Percentiles rank a stretch among this genome's conserved stretches.
phyloP scores from a whole-genome alignment of 2,888 invertebrate genomes.

The Escarpia spicata region DNA sequence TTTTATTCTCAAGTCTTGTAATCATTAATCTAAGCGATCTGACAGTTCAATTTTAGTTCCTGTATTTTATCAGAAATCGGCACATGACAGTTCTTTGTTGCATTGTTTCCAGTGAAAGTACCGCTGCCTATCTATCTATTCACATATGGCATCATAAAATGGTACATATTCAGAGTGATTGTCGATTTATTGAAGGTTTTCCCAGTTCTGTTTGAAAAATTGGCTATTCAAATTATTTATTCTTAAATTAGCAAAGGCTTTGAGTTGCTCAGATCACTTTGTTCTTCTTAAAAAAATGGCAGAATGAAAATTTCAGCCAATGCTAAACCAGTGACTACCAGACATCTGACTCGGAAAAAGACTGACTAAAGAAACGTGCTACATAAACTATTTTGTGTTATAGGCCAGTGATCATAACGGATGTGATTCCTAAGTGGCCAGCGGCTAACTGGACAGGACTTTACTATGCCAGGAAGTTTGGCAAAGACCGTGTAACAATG shows the following conservation, averaged over 20 bases:
- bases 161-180: neutral
- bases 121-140: no score
- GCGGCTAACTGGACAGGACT: conserved; percentile 60
- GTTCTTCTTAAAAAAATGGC: neutral
- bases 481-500: conserved; percentile 53
- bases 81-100: neutral
- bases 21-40: neutral
- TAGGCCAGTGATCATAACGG: conserved; percentile 62
- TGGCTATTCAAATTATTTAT: neutral
- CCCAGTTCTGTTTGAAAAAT: neutral
- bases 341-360: neutral
- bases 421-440: conserved; percentile 57
- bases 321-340: neutral
- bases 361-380: neutral
- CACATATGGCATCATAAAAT: no score
- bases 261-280: neutral
- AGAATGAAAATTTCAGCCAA: neutral
- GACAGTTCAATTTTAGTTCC: neutral
- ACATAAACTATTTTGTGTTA: neutral
- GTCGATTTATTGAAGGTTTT: neutral
- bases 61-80: neutral
- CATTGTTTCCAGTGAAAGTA: no score
- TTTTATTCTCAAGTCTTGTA: neutral
- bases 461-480: conserved; percentile 54
- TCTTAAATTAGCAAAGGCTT: neutral